Conservation (phyloP, 2,113 vertebrate genomes). For the Alligator sinensis region DNA sequence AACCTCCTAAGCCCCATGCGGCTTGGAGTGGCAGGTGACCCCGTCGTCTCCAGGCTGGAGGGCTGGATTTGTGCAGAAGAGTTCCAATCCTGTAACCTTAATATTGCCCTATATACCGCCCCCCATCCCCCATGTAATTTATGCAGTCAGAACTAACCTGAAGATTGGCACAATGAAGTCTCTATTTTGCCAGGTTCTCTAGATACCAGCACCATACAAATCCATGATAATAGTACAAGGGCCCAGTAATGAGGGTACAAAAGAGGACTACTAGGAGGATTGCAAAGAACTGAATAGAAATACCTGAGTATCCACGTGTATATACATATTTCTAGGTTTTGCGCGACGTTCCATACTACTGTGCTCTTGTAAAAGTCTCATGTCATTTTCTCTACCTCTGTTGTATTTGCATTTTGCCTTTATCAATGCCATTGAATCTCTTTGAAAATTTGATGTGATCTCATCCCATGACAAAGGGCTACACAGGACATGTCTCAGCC, state of each 20-base stretch:
- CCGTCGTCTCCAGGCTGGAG: fast-evolving
- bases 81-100: not conserved
- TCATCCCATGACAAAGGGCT: not conserved
- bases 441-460: not conserved
- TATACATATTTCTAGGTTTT: not conserved
- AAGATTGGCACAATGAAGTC: not conserved
- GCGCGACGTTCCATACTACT: not conserved
- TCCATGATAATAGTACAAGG: not conserved
- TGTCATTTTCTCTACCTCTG: not conserved
- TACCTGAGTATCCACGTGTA: not conserved
- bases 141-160: fast-evolving
- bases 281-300: not conserved
- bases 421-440: not conserved
- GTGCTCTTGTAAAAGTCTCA: not conserved
- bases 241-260: not conserved
- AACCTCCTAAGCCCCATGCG: not conserved
- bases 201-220: fast-evolving
- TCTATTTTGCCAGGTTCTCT: fast-evolving
- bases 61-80: not conserved
- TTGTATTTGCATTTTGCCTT: not conserved
- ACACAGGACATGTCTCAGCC: fast-evolving
- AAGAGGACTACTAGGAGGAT: not conserved
- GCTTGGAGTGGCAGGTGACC: not conserved
- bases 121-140: not conserved
- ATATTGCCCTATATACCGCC: not conserved